Percentiles rank a stretch among this genome's conserved stretches.
phyloP scores from a whole-genome alignment of 2,888 invertebrate species.

The Ichneumoninae sp. region DNA sequence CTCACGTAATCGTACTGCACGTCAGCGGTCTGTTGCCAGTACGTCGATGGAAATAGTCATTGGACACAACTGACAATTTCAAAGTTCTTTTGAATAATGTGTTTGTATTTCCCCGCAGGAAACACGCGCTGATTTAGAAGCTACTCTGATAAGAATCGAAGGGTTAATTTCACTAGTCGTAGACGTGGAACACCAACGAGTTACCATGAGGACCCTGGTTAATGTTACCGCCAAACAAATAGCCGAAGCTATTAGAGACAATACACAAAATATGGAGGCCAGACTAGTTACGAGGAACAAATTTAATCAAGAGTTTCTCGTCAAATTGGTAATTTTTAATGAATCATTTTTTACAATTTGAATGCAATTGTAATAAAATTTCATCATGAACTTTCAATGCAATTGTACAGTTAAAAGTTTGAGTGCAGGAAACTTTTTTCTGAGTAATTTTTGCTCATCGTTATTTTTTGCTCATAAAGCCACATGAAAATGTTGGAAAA shows the following conservation, averaged over 20 bases:
- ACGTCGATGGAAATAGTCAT: slow-evolving; percentile 50
- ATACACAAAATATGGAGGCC: slow-evolving; percentile 82
- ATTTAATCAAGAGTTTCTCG: slow-evolving; percentile 83
- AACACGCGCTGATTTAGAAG: slow-evolving; percentile 82
- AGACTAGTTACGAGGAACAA: slow-evolving; percentile 83
- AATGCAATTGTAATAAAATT: neutral
- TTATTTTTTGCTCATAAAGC: neutral
- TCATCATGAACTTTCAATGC: neutral
- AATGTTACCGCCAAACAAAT: slow-evolving; percentile 82
- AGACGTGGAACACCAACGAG: slow-evolving; percentile 84
- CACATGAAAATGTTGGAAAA: neutral
- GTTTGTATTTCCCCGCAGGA: slow-evolving; percentile 75
- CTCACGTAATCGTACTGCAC: slow-evolving; percentile 81
- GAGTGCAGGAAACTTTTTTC: neutral
- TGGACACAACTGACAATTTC: neutral
- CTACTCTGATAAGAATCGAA: slow-evolving; percentile 82
- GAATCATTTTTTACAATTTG: neutral
- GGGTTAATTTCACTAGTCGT: slow-evolving; percentile 83
- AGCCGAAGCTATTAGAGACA: slow-evolving; percentile 81
- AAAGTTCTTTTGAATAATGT: slow-evolving; percentile 20
- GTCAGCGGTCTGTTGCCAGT: slow-evolving; percentile 82
- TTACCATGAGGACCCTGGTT: slow-evolving; percentile 83
- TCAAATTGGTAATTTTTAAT: slow-evolving; percentile 78
- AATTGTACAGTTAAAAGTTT: neutral
- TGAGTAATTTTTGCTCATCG: neutral